Evolutionary conservation across 2,113 vertebrate genomes (phyloP).

Genomic region (Microcebus tavaratra): DNA sequence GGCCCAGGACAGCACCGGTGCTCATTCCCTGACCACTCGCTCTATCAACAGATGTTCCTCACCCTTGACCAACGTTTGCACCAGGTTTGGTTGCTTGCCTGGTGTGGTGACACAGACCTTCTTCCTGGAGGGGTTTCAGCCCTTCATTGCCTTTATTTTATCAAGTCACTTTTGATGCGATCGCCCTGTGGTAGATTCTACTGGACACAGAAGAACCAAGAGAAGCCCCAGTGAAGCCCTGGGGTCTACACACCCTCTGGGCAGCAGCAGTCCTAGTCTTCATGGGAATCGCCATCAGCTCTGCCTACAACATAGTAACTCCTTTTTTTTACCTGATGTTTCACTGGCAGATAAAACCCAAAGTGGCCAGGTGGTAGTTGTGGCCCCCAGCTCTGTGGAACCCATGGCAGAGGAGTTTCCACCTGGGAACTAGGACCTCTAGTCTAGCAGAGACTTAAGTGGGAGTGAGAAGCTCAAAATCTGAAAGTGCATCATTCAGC

Average conservation of each 20-base stretch:
- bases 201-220: background rate
- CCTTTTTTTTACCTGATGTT: background rate
- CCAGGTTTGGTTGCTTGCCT: background rate
- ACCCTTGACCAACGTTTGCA: background rate
- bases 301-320: background rate
- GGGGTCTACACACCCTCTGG: background rate
- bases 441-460: background rate
- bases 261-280: background rate
- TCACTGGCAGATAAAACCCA: background rate
- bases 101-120: background rate
- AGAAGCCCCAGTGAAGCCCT: background rate
- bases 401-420: background rate
- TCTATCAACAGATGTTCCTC: background rate
- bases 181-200: background rate
- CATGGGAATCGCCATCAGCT: background rate
- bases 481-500: background rate
- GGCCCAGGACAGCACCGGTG: background rate
- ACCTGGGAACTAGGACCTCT: background rate
- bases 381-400: background rate
- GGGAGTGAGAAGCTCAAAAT: background rate
- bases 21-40: background rate
- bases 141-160: background rate
- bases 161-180: background rate
- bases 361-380: background rate
- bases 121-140: background rate